Evolutionary conservation across 1,140 invertebrate genomes (phyloP).

Genomic region (Pararge aegeria): DNA sequence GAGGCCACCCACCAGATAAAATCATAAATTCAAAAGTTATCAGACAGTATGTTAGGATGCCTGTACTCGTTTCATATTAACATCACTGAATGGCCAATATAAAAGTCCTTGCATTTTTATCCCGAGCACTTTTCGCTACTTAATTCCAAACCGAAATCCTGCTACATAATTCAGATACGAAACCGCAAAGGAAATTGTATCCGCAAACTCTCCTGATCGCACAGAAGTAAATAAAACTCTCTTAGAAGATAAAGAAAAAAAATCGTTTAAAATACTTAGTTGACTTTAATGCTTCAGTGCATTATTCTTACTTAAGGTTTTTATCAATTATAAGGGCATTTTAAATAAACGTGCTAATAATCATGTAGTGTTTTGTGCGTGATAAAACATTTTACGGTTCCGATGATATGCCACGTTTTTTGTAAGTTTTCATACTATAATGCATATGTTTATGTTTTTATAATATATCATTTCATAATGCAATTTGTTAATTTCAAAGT

Average conservation of each 20-base stretch:
- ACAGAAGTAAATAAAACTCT: conserved; percentile 25
- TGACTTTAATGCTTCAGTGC: conserved; percentile 2
- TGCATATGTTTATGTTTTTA: too few relatives aligned
- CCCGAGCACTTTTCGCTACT: conserved; percentile 11
- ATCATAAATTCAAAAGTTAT: too few relatives aligned
- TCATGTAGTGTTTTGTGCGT: too few relatives aligned
- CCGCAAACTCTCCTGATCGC: conserved; percentile 28
- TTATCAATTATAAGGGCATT: too few relatives aligned
- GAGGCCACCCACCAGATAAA: too few relatives aligned
- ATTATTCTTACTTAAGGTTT: background rate
- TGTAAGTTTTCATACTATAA: too few relatives aligned
- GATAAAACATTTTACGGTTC: too few relatives aligned
- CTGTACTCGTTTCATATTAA: background rate
- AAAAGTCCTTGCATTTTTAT: conserved; percentile 9
- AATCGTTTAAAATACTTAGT: background rate
- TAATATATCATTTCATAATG: too few relatives aligned
- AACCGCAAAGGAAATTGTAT: conserved; percentile 29
- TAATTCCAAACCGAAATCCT: conserved; percentile 22
- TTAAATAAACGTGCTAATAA: too few relatives aligned
- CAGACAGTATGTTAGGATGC: too few relatives aligned
- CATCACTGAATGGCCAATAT: conserved; percentile 1
- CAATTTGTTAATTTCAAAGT: too few relatives aligned
- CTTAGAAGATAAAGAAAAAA: background rate
- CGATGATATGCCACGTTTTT: too few relatives aligned
- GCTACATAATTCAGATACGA: conserved; percentile 25